Conservation (phyloP, 1,140 invertebrate genomes). For the Zaprionus davidi region DNA sequence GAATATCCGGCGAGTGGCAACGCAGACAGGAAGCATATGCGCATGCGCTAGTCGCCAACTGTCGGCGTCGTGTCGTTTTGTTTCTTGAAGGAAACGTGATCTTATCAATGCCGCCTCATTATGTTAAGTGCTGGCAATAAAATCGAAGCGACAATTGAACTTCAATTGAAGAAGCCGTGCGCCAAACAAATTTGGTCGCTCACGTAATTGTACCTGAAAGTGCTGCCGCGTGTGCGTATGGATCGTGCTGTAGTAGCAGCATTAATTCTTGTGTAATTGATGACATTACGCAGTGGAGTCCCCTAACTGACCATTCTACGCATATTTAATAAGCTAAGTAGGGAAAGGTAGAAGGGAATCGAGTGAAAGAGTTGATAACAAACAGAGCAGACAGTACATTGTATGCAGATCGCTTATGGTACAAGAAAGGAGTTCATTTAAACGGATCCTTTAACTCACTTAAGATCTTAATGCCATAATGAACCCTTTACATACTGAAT, state of each 20-base stretch:
- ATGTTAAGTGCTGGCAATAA: constrained; percentile 81
- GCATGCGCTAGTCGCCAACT: constrained; percentile 63
- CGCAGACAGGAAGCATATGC: constrained; percentile 76
- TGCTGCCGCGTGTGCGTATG: constrained; percentile 27
- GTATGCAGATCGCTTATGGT: not conserved
- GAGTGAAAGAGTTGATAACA: not conserved
- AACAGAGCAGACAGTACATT: not conserved
- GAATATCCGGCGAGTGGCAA: constrained; percentile 66
- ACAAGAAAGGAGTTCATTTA: not conserved
- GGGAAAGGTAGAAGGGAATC: not conserved
- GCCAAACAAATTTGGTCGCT: constrained; percentile 26
- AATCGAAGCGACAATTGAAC: constrained; percentile 77
- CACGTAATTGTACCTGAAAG: constrained; percentile 45
- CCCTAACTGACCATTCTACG: constrained; percentile 9
- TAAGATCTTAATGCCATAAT: not conserved
- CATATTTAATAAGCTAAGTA: constrained; percentile 21
- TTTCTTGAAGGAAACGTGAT: constrained; percentile 68
- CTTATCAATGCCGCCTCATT: constrained; percentile 74
- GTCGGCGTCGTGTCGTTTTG: constrained; percentile 34
- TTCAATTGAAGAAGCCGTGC: constrained; percentile 78
- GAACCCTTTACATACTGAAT: not conserved
- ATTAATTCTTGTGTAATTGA: constrained; percentile 66
- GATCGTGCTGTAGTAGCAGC: constrained; percentile 53
- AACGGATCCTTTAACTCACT: not conserved
- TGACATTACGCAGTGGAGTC: constrained; percentile 27